Evolutionary conservation across 2,888 invertebrate genomes (phyloP), one percentile per base, ranked within the genome.

Genomic region (Phoronis australis): DNA sequence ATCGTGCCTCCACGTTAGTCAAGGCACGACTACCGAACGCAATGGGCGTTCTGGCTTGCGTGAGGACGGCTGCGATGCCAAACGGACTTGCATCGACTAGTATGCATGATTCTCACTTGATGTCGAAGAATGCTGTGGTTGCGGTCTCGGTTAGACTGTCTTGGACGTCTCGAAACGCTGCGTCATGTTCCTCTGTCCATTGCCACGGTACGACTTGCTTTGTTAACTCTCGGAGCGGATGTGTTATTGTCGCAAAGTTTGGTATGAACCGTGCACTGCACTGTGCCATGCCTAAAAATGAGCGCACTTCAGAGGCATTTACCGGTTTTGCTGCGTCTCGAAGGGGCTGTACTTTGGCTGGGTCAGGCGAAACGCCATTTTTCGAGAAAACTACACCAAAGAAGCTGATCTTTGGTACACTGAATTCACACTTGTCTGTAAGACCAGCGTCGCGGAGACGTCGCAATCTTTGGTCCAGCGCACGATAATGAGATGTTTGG

Each of bases 21-120:
- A 56, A 50, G 20, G 48, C n/a, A 21, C 48, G 37, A 21, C 50
- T 47, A n/a, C 48, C 54, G 47, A 47, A 52, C 41, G 44, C 37
- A 27, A 52, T 31, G 6, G 42, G 1, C 40, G 40, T 12, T 24
- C 5, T 4, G 18, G 24, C 35, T 22, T 50, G 52, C 3, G 35
- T 45, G n/a, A 50, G 49, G 2, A 46, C 41, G n/a, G 46, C 49
- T 5, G 41, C 40, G n/a, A 54, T 20, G 15, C 54, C 50, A 21
- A 54, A 49, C 31, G 48, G 54, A 37, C 51, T 51, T 12, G 38
- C 58, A 27, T 49, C 55, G 1, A 43, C 47, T 24, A 42, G 46
- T 23, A 54, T 37, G 15, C 46, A 37, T n/a, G 46, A 52, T 9
- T 24, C 25, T 37, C 38, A 26, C 12, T 20, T 23, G 3, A 47